These are phyloP conservation scores for Mastomys natalensis DNA, from an alignment of 2,113 vertebrate species.

Conservation along the genomic window DNA sequence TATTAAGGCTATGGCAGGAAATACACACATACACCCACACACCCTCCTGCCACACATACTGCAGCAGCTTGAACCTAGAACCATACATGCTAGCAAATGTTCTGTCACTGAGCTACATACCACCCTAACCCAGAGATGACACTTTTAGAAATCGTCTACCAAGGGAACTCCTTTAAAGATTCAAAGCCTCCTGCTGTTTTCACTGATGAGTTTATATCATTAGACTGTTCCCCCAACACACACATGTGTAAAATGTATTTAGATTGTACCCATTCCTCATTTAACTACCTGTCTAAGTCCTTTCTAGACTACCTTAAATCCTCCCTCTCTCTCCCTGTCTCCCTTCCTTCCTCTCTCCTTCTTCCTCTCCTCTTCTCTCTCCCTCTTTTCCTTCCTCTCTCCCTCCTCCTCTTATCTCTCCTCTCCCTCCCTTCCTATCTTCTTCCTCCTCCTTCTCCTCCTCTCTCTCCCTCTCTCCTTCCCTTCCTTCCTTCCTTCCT, in stretches of 20 bases:
- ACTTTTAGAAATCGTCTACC: not conserved
- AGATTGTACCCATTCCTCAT: not conserved
- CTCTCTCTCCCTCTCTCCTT: not conserved
- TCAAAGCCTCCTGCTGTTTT: not conserved
- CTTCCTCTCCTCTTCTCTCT: not conserved
- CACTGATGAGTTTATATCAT: not conserved
- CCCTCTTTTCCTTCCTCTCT: not conserved
- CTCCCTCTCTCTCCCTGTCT: not conserved
- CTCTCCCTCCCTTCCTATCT: no score
- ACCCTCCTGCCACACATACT: not conserved
- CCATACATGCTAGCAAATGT: not conserved
- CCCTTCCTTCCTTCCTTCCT: rapidly evolving
- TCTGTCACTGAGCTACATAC: not conserved
- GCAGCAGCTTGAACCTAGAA: not conserved
- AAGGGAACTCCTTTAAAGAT: not conserved
- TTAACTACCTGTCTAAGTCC: not conserved
- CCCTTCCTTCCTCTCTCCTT: not conserved
- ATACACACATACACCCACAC: no score
- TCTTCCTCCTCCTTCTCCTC: no score
- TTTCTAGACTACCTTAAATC: not conserved
- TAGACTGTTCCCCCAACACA: not conserved
- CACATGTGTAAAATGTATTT: not conserved
- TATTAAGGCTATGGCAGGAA: not conserved
- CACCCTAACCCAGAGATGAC: not conserved
- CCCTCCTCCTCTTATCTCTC: rapidly evolving